Evolutionary conservation across 2,113 vertebrate species (phyloP).

Genomic region (Erpornis zantholeuca): DNA sequence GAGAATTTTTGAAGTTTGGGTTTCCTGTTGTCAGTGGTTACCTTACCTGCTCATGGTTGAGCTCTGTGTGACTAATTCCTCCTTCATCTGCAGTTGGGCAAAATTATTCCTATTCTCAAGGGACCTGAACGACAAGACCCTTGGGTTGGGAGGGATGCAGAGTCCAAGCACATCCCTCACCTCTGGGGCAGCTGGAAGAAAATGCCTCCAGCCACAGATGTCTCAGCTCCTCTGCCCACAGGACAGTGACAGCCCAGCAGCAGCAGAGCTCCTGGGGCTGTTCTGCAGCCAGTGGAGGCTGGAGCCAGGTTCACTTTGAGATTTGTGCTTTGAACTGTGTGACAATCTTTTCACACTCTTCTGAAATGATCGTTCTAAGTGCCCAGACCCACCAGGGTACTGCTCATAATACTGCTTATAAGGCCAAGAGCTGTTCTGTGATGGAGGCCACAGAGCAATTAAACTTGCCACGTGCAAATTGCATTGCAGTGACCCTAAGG

Average conservation of each 20-base stretch:
- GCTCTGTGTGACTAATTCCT: neutral
- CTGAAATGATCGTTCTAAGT: neutral
- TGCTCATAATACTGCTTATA: neutral
- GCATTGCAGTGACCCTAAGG: neutral
- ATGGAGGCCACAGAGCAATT: fast-evolving
- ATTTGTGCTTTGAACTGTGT: neutral
- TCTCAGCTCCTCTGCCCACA: neutral
- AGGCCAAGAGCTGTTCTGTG: neutral
- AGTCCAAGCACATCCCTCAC: neutral
- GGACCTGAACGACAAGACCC: neutral
- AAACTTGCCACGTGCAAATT: neutral
- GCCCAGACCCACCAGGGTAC: neutral
- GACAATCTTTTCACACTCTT: neutral
- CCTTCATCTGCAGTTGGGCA: neutral
- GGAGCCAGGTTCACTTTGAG: neutral
- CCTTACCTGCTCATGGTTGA: neutral
- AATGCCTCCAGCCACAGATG: neutral
- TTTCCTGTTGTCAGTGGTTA: neutral
- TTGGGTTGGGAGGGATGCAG: neutral
- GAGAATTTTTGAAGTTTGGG: neutral
- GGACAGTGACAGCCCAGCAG: neutral
- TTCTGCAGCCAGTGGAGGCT: neutral
- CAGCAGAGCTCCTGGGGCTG: neutral
- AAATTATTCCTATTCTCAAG: neutral
- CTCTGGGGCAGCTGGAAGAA: neutral